These are phyloP conservation scores for Hypomecis atomaria DNA, from an alignment of 2,888 invertebrate species.

Conservation along the genomic window DNA sequence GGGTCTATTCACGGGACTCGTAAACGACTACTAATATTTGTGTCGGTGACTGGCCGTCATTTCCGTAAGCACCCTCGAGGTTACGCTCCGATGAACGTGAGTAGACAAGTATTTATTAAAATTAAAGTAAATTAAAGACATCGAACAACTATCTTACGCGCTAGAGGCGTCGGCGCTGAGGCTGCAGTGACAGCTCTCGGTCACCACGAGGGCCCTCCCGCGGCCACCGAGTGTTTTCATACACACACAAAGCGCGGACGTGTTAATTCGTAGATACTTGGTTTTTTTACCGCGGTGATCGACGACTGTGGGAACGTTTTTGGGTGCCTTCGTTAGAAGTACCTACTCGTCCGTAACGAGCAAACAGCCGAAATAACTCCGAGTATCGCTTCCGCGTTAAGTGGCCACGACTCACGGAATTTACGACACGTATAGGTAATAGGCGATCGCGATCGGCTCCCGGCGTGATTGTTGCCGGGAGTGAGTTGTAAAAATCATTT, in stretches of 20 bases:
- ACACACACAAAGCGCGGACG: conserved; percentile 80
- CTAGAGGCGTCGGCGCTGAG: conserved; percentile 59
- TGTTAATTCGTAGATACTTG: conserved; percentile 84
- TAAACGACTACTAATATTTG: conserved; percentile 63
- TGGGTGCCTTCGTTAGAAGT: conserved; percentile 81
- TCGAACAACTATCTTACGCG: conserved; percentile 75
- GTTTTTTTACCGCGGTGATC: conserved; percentile 79
- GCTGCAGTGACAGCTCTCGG: conserved; percentile 71
- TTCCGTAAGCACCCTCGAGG: conserved; percentile 60
- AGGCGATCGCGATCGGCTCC: conserved; percentile 67
- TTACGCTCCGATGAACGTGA: conserved; percentile 48
- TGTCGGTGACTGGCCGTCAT: conserved; percentile 62
- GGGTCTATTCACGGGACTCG: conserved; percentile 49
- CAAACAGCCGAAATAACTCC: conserved; percentile 78
- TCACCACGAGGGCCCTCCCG: conserved; percentile 78
- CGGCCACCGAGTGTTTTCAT: conserved; percentile 80
- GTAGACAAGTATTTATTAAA: conserved; percentile 59
- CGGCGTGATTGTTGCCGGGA: conserved; percentile 60
- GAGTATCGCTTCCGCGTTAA: conserved; percentile 79
- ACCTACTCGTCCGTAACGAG: conserved; percentile 79
- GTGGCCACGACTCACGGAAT: conserved; percentile 73
- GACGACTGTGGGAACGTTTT: conserved; percentile 83
- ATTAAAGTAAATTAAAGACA: conserved; percentile 79
- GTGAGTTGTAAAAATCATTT: conserved; percentile 77
- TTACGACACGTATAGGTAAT: conserved; percentile 70